Evolutionary conservation across 2,113 vertebrate genomes (phyloP).

Genomic region (Zosterops borbonicus): DNA sequence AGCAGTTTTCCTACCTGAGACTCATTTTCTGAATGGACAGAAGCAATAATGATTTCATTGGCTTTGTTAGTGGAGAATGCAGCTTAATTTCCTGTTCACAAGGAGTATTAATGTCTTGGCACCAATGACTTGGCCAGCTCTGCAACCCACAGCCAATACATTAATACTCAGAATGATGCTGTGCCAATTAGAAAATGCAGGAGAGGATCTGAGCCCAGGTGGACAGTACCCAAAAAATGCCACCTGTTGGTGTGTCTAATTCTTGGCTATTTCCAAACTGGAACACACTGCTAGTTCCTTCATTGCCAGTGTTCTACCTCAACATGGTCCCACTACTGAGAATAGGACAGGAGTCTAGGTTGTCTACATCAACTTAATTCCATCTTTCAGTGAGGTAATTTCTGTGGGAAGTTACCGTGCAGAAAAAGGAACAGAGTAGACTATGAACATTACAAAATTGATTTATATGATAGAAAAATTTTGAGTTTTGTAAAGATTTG

Average conservation of each 20-base stretch:
- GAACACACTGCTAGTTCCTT: background rate
- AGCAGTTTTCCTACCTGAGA: rapidly evolving
- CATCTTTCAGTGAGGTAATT: background rate
- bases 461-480: background rate
- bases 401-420: background rate
- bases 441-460: rapidly evolving
- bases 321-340: background rate
- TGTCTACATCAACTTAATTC: background rate
- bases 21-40: background rate
- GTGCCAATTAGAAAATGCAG: constrained; percentile 19
- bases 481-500: background rate
- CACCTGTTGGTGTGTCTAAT: background rate
- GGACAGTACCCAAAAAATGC: background rate
- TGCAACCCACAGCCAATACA: background rate
- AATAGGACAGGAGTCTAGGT: background rate
- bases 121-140: background rate
- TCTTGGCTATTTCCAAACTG: background rate
- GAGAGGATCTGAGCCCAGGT: background rate
- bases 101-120: constrained; percentile 12
- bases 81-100: background rate
- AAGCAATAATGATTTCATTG: background rate
- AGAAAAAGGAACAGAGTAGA: background rate
- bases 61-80: background rate
- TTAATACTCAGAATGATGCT: background rate
- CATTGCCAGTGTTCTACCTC: background rate